Conservation (phyloP, 1,140 invertebrate species). For the Orussus abietinus region DNA sequence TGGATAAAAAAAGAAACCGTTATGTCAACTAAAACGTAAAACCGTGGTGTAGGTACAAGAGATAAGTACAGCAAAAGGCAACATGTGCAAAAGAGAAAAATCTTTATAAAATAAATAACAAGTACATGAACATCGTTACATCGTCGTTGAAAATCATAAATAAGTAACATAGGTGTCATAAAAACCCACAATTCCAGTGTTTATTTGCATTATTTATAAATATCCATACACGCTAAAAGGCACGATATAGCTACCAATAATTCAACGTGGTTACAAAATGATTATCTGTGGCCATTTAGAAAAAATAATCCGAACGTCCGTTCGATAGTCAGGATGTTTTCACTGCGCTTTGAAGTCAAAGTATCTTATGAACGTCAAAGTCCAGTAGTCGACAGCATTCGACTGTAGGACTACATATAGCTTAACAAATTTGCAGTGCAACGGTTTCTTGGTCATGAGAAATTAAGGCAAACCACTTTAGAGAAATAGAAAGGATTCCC, state of each 20-base stretch:
- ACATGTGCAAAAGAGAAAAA: constrained; percentile 27
- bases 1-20: not conserved
- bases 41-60: not conserved
- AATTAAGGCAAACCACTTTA: too few relatives aligned
- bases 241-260: constrained; percentile 51
- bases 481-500: too few relatives aligned
- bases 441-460: too few relatives aligned
- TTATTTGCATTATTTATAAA: constrained; percentile 46
- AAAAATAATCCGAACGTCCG: too few relatives aligned
- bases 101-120: constrained; percentile 49
- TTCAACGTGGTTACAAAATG: constrained; percentile 48
- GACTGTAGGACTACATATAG: too few relatives aligned
- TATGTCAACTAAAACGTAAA: too few relatives aligned
- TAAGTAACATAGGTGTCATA: constrained; percentile 39
- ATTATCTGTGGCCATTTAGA: constrained; percentile 25
- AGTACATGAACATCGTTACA: constrained; percentile 46
- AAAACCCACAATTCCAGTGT: constrained; percentile 45
- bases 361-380: too few relatives aligned
- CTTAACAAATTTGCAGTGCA: too few relatives aligned
- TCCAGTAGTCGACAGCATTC: too few relatives aligned
- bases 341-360: too few relatives aligned
- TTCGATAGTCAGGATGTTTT: too few relatives aligned
- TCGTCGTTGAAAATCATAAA: constrained; percentile 42
- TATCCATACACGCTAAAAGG: constrained; percentile 50
- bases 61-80: not conserved